phyloP scores from a whole-genome alignment of 2,113 vertebrate species.

The Aphyosemion australe region DNA sequence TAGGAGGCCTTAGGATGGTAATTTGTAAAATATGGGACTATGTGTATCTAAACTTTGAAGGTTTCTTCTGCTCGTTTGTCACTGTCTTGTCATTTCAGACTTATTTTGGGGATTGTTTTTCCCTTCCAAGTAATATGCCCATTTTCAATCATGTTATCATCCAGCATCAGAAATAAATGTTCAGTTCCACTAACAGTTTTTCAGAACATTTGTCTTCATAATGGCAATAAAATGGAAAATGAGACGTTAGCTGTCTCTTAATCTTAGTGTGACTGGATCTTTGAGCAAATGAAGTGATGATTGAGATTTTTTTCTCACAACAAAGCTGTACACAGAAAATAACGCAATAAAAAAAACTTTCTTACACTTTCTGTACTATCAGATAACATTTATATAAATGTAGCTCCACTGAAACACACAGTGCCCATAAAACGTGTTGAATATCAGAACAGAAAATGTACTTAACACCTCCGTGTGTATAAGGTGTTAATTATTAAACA shows the following conservation, averaged over 20 bases:
- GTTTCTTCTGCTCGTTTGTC: too few relatives aligned
- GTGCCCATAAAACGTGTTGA: slow-evolving; percentile 3
- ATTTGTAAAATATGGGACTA: too few relatives aligned
- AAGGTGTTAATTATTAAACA: slow-evolving; percentile 39
- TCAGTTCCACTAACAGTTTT: slow-evolving; percentile 9
- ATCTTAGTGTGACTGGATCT: background rate
- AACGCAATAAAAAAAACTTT: background rate
- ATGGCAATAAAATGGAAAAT: slow-evolving; percentile 30
- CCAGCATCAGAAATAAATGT: slow-evolving; percentile 16
- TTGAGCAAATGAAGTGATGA: slow-evolving; percentile 2
- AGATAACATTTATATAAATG: slow-evolving; percentile 6
- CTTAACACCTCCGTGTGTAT: slow-evolving; percentile 31
- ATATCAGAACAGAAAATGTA: slow-evolving; percentile 12
- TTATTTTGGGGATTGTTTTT: background rate
- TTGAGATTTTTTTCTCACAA: slow-evolving; percentile 7
- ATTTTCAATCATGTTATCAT: slow-evolving; percentile 24
- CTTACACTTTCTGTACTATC: background rate
- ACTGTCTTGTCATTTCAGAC: background rate
- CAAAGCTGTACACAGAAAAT: slow-evolving; percentile 2
- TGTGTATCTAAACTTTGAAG: too few relatives aligned
- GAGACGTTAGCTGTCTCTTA: slow-evolving; percentile 30
- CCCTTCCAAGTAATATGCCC: slow-evolving; percentile 36
- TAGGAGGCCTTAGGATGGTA: too few relatives aligned
- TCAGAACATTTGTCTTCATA: slow-evolving; percentile 28
- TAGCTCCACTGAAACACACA: background rate